Evolutionary conservation across 2,797 vertebrate species (phyloP).

Genomic region (Rhinichthys osculus): DNA sequence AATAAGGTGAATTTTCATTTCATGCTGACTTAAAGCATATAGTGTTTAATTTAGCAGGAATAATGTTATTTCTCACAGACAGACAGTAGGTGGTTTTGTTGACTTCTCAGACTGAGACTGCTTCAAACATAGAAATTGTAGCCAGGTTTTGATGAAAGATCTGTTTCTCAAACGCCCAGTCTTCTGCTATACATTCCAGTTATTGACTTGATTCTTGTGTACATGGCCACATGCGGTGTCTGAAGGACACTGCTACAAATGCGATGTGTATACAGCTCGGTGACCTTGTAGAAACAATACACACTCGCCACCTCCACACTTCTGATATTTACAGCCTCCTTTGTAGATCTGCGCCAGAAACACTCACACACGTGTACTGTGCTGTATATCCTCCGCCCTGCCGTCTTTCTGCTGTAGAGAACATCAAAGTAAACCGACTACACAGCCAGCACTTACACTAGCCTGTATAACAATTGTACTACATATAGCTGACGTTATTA

Average conservation of each 20-base stretch:
- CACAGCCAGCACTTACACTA: neutral
- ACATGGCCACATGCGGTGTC: constrained; percentile 16
- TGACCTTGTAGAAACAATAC: constrained; percentile 62
- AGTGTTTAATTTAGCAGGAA: neutral
- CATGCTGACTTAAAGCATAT: neutral
- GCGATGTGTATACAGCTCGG: constrained; percentile 45
- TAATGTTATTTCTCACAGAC: neutral
- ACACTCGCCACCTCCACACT: constrained; percentile 58
- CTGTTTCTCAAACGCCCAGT: constrained; percentile 1
- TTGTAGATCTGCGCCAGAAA: constrained; percentile 41
- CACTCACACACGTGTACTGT: constrained; percentile 10
- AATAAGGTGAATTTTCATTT: neutral
- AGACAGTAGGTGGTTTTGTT: constrained; percentile 10
- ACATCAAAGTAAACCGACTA: constrained; percentile 30
- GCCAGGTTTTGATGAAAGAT: constrained; percentile 2
- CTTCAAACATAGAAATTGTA: neutral
- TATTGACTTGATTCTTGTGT: constrained; percentile 15
- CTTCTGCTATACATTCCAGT: constrained; percentile 17
- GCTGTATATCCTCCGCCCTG: constrained; percentile 21
- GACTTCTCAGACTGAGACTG: neutral
- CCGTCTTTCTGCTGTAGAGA: constrained; percentile 32
- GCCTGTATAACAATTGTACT: constrained; percentile 7
- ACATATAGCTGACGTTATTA: constrained; percentile 36
- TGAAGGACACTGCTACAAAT: constrained; percentile 56
- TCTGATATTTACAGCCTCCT: constrained; percentile 54